Evolutionary conservation across 1,140 invertebrate species (phyloP), one percentile per base, ranked within the genome.

Genomic region (Drosophila parabipectinata): DNA sequence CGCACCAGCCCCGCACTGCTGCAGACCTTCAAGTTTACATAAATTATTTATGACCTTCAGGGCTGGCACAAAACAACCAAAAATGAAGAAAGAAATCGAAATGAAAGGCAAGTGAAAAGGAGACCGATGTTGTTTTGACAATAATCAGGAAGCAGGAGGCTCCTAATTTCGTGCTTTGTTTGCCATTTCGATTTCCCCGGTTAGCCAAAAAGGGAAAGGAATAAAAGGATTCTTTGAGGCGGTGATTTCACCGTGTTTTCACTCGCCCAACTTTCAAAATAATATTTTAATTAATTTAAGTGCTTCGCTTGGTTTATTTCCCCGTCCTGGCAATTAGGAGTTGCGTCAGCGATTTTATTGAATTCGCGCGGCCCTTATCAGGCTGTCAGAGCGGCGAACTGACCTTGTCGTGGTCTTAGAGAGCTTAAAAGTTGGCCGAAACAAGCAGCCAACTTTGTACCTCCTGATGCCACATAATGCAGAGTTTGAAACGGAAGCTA

Each of bases 261-360:
- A 54, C 67, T 80, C 66, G 67, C 48, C 53, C 53, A 74, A 75
- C 39, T 82, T 72, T 63, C 68, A 47, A 54, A 60, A 58, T 60
- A 37, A 51, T 56, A 77, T 84, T 84, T 85, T 85, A 85, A 85
- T 85, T 85, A 85, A 85, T 85, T 85, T 68, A 85, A 85, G 79
- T 88, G 83, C 82, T 85, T 85, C 60, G 56, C 78, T 72, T 64
- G 64, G 78, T 72, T 87, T 82, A 78, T 82, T 87, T 82, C 50
- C 78, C 60, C 6, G n/a, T 14, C 74, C 64, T 61, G 52, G 41
- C 82, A 78, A 88, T 88, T 82, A 72, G 55, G 50, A 48, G 52
- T 82, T 88, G 54, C 79, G 83, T 82, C 82, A 82, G 74, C 75
- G 66, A 74, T 63, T 76, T 68, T 75, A 81, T 87, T 85, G 82